phyloP scores from a whole-genome alignment of 2,888 invertebrate genomes.

The Polyommatus icarus region DNA sequence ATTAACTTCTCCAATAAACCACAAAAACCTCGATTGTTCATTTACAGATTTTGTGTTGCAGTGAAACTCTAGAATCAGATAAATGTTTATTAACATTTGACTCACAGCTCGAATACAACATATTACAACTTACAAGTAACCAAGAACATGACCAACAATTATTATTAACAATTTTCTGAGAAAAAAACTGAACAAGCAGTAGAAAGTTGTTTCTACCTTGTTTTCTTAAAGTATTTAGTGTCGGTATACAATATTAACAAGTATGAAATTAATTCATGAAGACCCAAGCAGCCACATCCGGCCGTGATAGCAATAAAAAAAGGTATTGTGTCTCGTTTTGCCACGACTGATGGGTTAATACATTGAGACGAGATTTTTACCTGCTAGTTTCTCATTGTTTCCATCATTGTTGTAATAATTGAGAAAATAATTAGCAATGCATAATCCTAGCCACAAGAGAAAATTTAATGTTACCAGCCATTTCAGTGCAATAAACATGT shows the following conservation, averaged over 20 bases:
- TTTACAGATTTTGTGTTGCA: neutral
- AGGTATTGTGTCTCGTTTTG: too few relatives aligned
- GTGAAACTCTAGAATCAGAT: conserved; percentile 22
- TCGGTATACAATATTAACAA: neutral
- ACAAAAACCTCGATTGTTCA: neutral
- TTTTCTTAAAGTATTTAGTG: too few relatives aligned
- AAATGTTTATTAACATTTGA: neutral
- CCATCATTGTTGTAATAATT: conserved; percentile 37
- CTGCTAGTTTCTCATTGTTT: conserved; percentile 21
- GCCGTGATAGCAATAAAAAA: too few relatives aligned
- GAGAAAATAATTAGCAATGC: conserved; percentile 50
- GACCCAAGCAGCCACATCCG: too few relatives aligned
- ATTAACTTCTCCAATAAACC: neutral
- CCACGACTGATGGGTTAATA: neutral
- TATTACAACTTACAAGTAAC: neutral
- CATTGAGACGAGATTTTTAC: conserved; percentile 25
- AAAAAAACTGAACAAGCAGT: neutral
- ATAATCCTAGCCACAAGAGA: conserved; percentile 64
- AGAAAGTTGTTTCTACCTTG: too few relatives aligned
- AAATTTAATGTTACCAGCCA: conserved; percentile 61
- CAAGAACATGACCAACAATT: neutral
- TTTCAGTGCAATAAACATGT: conserved; percentile 72
- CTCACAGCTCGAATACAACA: neutral
- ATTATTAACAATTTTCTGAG: neutral
- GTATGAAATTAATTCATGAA: too few relatives aligned